A percentile compares a stretch with the other conserved stretches of the same genome.
Conservation (phyloP, 2,797 vertebrate species). For the Rallus crepitans region DNA sequence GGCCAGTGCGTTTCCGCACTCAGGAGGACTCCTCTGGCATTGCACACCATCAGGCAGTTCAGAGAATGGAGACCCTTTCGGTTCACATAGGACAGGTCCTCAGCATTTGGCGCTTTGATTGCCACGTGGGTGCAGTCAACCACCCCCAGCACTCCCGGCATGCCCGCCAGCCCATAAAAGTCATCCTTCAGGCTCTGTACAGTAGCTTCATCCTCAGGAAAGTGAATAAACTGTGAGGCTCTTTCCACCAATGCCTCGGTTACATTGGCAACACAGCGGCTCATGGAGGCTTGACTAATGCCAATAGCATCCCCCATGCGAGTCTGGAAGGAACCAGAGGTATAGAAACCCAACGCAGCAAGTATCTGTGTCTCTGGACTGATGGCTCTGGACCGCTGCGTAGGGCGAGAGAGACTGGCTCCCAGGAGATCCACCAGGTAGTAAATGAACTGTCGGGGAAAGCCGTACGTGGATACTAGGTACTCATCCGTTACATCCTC, state of each 20-base stretch:
- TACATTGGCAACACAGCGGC: constrained; percentile 95
- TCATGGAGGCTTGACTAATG: constrained; percentile 98
- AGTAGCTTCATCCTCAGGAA: constrained; percentile 83
- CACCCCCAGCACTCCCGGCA: constrained; percentile 92
- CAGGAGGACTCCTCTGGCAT: constrained; percentile 88
- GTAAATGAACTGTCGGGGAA: constrained; percentile 92
- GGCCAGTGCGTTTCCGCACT: constrained; percentile 93
- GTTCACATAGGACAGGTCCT: constrained; percentile 93
- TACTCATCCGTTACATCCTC: constrained; percentile 91
- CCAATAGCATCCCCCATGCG: constrained; percentile 96
- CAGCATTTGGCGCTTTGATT: constrained; percentile 95
- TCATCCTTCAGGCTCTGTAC: constrained; percentile 87
- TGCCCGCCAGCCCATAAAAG: constrained; percentile 90
- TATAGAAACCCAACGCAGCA: constrained; percentile 95
- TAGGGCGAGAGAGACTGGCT: constrained; percentile 89
- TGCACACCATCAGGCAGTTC: constrained; percentile 92
- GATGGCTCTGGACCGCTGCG: constrained; percentile 94
- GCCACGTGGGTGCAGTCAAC: constrained; percentile 92
- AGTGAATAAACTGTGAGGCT: constrained; percentile 89
- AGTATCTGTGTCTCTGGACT: constrained; percentile 96
- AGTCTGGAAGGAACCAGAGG: constrained; percentile 95
- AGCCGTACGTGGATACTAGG: constrained; percentile 91
- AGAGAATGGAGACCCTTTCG: constrained; percentile 94
- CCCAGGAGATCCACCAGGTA: constrained; percentile 92
- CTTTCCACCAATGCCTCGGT: constrained; percentile 93